These are phyloP conservation scores for Pocillopora meandrina DNA, from an alignment of 92 coral and sea anemone genomes.

Conservation along the genomic window DNA sequence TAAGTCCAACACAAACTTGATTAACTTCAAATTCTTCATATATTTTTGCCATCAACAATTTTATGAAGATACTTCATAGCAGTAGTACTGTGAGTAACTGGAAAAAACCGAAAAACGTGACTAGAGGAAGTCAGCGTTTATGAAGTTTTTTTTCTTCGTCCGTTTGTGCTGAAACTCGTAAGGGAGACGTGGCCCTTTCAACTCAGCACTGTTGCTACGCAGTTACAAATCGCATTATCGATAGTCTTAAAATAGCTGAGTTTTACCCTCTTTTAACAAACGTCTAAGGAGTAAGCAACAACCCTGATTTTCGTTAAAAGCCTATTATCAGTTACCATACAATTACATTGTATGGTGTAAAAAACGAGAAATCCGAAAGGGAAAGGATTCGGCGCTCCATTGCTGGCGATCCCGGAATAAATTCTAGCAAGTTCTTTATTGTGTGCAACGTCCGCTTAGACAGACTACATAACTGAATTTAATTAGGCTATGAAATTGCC, in stretches of 20 bases:
- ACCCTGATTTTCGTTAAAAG: not conserved
- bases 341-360: not conserved
- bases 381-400: not conserved
- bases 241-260: not conserved
- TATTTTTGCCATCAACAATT: not conserved
- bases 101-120: not conserved
- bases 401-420: not conserved
- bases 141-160: not conserved
- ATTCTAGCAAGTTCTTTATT: constrained; percentile 4
- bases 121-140: constrained; percentile 7
- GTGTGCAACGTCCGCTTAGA: not conserved
- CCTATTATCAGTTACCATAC: not conserved
- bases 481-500: not conserved
- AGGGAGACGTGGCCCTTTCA: not conserved
- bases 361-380: not conserved
- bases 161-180: not conserved
- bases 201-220: not conserved
- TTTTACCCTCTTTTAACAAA: too few species aligned
- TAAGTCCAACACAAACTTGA: not conserved
- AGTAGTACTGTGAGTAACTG: not conserved
- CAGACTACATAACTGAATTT: not conserved
- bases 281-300: not conserved
- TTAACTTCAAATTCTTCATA: not conserved
- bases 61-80: not conserved
- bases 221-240: not conserved